Evolutionary conservation across 2,888 invertebrate species (phyloP).

Genomic region (Phengaris alcon): DNA sequence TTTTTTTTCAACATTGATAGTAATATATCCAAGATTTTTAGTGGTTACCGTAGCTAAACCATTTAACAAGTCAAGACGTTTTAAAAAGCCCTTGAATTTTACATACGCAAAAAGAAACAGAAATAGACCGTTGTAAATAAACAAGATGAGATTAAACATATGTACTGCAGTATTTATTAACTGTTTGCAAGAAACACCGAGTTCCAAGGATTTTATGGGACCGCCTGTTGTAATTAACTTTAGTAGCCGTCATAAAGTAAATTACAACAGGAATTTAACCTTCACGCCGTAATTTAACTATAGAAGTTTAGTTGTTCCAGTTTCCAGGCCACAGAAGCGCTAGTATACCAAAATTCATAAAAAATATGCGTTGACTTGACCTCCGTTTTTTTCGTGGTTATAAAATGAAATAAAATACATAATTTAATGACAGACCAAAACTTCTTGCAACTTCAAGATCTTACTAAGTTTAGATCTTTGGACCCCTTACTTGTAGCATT

Average conservation of each 20-base stretch:
- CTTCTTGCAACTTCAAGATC: neutral
- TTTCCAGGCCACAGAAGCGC: neutral
- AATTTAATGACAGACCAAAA: too few species aligned
- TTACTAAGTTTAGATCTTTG: neutral
- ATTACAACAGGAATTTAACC: constrained; percentile 6
- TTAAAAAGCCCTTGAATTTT: constrained; percentile 21
- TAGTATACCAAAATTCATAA: neutral
- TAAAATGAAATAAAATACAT: too few species aligned
- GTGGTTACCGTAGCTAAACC: neutral
- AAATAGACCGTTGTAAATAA: constrained; percentile 37
- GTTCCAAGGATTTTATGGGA: constrained; percentile 11
- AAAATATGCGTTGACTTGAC: too few species aligned
- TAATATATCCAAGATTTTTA: neutral
- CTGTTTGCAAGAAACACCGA: constrained; percentile 2
- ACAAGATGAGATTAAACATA: constrained; percentile 36
- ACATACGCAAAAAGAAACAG: constrained; percentile 31
- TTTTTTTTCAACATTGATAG: neutral
- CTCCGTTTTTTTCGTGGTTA: too few species aligned
- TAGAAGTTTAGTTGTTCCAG: neutral
- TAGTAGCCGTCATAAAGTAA: constrained; percentile 29
- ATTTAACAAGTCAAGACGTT: neutral
- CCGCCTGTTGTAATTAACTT: neutral
- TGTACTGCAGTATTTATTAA: constrained; percentile 30
- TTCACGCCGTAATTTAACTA: neutral
- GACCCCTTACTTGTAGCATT: neutral